Conservation (phyloP, 1,140 invertebrate genomes). For the Orchesella cincta region DNA sequence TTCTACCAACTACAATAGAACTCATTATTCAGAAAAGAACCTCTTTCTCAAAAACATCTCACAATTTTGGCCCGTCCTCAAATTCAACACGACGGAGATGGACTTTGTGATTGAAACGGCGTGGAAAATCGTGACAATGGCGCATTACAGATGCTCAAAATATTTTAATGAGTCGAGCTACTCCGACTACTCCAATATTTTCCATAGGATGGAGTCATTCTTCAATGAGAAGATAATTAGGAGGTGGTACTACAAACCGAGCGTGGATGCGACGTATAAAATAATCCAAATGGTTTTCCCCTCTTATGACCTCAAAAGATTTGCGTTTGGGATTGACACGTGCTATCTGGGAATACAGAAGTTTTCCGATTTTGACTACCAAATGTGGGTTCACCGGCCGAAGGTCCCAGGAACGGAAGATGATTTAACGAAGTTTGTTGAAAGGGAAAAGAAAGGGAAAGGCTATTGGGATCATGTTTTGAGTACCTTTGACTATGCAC, state of each 20-base stretch:
- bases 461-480: neutral
- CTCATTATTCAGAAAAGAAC: neutral
- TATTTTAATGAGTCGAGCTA: neutral
- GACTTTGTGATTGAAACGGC: constrained; percentile 17
- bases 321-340: neutral
- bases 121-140: constrained; percentile 9
- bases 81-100: neutral
- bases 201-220: constrained; percentile 1
- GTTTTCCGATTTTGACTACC: constrained; percentile 1
- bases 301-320: constrained; percentile 14
- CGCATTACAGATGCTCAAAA: neutral
- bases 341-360: neutral
- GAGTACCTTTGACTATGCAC: neutral
- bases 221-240: neutral
- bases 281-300: constrained; percentile 10
- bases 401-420: constrained; percentile 8
- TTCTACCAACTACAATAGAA: neutral
- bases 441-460: no score
- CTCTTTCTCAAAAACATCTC: neutral
- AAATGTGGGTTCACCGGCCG: constrained; percentile 16
- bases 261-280: neutral
- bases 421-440: no score
- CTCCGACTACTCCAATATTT: neutral
- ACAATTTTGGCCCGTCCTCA: neutral
- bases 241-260: neutral